phyloP scores from a whole-genome alignment of 1,140 invertebrate species.

The Trichonephila clavata region DNA sequence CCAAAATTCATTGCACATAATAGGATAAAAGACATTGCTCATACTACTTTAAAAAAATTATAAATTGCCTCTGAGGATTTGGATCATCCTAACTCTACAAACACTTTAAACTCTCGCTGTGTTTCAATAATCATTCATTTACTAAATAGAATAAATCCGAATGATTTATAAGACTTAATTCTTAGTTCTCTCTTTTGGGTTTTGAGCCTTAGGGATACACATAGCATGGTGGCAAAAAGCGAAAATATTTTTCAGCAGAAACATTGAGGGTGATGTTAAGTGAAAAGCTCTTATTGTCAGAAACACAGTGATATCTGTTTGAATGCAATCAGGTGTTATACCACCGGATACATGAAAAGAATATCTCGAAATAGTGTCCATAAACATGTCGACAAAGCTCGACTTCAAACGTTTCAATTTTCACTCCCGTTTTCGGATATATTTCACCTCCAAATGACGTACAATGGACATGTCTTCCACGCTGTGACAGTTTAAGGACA shows the following conservation, averaged over 20 bases:
- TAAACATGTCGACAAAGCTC: background rate
- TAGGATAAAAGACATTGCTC: too few relatives aligned
- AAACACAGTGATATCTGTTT: background rate
- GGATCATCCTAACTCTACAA: too few relatives aligned
- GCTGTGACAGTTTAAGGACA: constrained; percentile 47
- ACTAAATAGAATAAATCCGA: background rate
- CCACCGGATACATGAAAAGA: background rate
- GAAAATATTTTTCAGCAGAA: too few relatives aligned
- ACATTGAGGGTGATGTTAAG: too few relatives aligned
- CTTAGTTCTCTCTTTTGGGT: too few relatives aligned
- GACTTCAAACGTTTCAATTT: background rate
- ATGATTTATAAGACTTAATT: background rate
- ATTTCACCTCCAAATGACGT: constrained; percentile 17
- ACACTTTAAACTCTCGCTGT: too few relatives aligned
- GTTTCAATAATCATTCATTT: too few relatives aligned
- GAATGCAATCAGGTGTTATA: background rate
- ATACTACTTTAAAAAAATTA: too few relatives aligned
- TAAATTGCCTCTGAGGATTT: too few relatives aligned
- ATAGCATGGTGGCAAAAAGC: too few relatives aligned
- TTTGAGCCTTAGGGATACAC: too few relatives aligned
- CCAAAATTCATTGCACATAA: too few relatives aligned
- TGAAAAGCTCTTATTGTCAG: background rate
- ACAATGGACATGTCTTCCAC: constrained; percentile 27
- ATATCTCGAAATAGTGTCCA: background rate
- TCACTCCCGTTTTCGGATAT: background rate